Percentiles rank a stretch among this genome's conserved stretches.
phyloP scores from a whole-genome alignment of 1,140 invertebrate species.

The Solenopsis fugax region DNA sequence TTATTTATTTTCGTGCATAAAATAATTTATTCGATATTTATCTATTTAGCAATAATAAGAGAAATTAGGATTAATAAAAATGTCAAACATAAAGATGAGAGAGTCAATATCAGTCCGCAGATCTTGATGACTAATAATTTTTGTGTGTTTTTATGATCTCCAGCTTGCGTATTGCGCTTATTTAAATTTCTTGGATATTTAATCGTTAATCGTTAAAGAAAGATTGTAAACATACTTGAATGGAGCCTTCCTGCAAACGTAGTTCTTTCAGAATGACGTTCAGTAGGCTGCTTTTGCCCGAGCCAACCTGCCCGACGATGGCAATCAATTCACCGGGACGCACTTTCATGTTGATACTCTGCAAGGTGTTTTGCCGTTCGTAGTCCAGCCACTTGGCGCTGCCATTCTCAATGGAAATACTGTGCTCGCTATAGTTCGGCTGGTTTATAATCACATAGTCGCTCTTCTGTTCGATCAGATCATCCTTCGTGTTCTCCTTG shows the following conservation, averaged over 20 bases:
- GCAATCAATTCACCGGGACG: conserved; percentile 90
- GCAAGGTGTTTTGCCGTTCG: conserved; percentile 84
- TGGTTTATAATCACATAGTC: neutral
- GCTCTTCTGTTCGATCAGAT: neutral
- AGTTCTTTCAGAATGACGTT: conserved; percentile 93
- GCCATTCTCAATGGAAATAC: conserved; percentile 79
- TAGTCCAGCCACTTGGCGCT: conserved; percentile 83
- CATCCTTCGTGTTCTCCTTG: conserved; percentile 62
- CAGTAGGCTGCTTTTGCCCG: conserved; percentile 92
- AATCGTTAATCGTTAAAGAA: neutral
- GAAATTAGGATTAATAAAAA: too few relatives aligned
- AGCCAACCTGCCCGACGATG: conserved; percentile 92
- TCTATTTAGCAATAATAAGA: too few relatives aligned
- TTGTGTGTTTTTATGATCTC: too few relatives aligned
- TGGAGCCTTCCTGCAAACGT: conserved; percentile 86
- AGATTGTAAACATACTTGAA: conserved; percentile 73
- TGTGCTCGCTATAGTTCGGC: neutral
- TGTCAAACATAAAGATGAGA: too few relatives aligned
- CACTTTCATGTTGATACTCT: conserved; percentile 88
- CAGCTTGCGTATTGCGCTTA: neutral
- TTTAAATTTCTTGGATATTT: conserved; percentile 23
- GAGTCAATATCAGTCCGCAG: too few relatives aligned
- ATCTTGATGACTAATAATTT: too few relatives aligned
- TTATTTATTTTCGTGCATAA: neutral
- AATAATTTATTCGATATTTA: neutral